These are phyloP conservation scores for Tineola bisselliella DNA, from an alignment of 2,888 invertebrate genomes.

Conservation along the genomic window DNA sequence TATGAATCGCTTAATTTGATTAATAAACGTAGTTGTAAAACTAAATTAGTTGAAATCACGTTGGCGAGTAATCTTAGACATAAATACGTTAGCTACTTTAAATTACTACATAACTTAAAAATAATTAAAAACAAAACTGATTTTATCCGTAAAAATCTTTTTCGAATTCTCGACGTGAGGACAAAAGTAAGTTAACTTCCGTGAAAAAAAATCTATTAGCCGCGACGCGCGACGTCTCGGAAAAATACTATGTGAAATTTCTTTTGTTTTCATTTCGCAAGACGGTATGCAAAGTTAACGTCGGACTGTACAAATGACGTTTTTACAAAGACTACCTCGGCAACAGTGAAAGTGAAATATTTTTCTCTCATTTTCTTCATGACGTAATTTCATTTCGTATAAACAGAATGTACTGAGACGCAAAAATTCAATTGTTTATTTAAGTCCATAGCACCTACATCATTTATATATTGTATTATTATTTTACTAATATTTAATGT, in stretches of 20 bases:
- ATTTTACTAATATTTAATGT: too few species aligned
- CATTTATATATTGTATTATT: too few species aligned
- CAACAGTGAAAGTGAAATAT: not conserved
- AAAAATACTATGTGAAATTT: slow-evolving; percentile 24
- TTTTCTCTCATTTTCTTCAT: not conserved
- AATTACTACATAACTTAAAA: too few species aligned
- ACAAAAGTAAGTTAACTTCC: slow-evolving; percentile 23
- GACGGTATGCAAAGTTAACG: slow-evolving; percentile 23
- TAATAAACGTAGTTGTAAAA: too few species aligned
- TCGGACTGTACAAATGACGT: not conserved
- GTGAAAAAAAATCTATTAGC: slow-evolving; percentile 44
- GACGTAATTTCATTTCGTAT: not conserved
- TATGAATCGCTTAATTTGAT: too few species aligned
- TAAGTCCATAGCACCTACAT: too few species aligned
- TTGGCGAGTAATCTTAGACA: too few species aligned
- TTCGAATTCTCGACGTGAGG: slow-evolving; percentile 18
- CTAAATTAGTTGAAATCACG: too few species aligned
- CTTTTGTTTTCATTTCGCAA: slow-evolving; percentile 24
- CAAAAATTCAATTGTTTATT: too few species aligned
- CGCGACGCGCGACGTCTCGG: slow-evolving; percentile 26
- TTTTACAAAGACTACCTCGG: not conserved
- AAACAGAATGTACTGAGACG: not conserved
- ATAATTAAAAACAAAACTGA: too few species aligned
- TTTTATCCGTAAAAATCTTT: not conserved
- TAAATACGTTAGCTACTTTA: too few species aligned